These are phyloP conservation scores for Lepilemur septentrionalis DNA, from an alignment of 2,797 vertebrate species.

Conservation along the genomic window DNA sequence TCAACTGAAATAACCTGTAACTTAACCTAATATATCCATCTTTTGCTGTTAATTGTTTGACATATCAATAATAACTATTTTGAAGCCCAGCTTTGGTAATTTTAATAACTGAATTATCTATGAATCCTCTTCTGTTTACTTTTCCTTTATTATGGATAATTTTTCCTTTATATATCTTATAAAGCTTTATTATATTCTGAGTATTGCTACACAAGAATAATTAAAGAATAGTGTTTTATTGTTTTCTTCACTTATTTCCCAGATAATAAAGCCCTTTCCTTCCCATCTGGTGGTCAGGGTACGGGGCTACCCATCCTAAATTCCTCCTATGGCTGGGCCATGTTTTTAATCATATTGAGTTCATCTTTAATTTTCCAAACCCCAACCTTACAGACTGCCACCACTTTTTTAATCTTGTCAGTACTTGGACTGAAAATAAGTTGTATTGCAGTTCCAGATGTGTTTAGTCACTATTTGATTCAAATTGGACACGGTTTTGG, in stretches of 20 bases:
- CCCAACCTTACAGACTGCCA: background rate
- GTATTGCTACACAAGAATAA: background rate
- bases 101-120: background rate
- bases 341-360: background rate
- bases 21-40: background rate
- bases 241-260: background rate
- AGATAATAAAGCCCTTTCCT: background rate
- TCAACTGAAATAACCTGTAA: background rate
- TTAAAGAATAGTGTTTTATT: background rate
- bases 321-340: background rate
- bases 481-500: background rate
- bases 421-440: background rate
- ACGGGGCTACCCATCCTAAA: background rate
- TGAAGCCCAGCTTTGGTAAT: background rate
- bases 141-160: background rate
- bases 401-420: background rate
- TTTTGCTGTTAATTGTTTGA: background rate
- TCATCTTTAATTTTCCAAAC: background rate
- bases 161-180: background rate
- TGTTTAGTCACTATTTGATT: background rate
- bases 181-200: background rate
- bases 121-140: background rate
- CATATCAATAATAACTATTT: background rate
- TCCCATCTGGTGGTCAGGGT: background rate
- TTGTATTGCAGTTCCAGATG: background rate